Evolutionary conservation across 2,113 vertebrate genomes (phyloP), one percentile per base, ranked within the genome.

Genomic region (Porphyrio hochstetteri): DNA sequence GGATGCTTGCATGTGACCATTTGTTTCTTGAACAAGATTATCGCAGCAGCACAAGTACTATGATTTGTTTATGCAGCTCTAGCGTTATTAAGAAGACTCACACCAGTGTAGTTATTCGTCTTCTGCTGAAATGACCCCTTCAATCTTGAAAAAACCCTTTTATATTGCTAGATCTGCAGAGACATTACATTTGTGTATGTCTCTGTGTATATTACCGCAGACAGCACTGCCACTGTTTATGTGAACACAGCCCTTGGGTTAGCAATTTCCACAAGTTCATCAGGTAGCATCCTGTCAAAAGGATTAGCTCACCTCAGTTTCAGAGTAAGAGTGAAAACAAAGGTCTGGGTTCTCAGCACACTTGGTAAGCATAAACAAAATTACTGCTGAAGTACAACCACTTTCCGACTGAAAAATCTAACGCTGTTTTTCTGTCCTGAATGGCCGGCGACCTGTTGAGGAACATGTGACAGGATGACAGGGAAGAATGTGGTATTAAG

Each of bases 401-500:
- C 20, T 85, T 86, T 21, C 82, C 11, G 8, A 13, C 15, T 14
- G 4, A 86, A 86, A 86, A 95, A 82, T 57, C 16, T 33, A 64
- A 19, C 24, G 8, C 13, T 67, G 13, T 18, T 72, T 52, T 28
- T 77, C 57, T 69, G 24, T 56, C 23, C 38, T 10, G 36, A 74
- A 77, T 1, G 1, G 36, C 71, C 59, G 35, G 50, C 31, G 36
- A 77, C 15, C 3, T 1, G 1, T 4, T 36, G 69, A 72, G 78
- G 63, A 83, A 17, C 75, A 60, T 2, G 5, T 3, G 10, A 78
- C 60, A 68, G 46, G 61, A 52, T 4, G 7, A 46, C 1, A 2
- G 29, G 11, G 48, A 70, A 76, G 25, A 93, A 63, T 0, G 0
- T 0, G 1, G 24, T 8, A 0, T 71, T 64, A 85, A 69, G 27